These are phyloP conservation scores for Deilephila elpenor DNA, from an alignment of 2,888 invertebrate species.

Conservation along the genomic window DNA sequence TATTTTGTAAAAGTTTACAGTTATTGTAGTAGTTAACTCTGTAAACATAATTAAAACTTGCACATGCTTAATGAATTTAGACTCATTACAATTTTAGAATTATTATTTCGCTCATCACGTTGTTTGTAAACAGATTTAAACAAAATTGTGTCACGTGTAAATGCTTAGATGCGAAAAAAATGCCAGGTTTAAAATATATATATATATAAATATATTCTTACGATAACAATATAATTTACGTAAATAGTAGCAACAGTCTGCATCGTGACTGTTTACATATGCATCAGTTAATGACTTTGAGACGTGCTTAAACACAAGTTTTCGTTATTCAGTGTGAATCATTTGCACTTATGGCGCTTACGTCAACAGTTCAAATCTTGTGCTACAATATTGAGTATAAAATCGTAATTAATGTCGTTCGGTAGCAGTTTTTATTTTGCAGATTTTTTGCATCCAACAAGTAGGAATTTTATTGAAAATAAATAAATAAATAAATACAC, in stretches of 20 bases:
- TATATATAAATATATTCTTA: not conserved
- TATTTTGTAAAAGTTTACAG: not conserved
- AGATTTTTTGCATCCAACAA: no score
- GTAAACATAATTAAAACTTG: no score
- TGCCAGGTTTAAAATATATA: no score
- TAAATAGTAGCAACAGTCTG: not conserved
- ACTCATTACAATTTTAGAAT: no score
- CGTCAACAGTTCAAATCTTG: conserved; percentile 3
- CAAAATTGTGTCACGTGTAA: no score
- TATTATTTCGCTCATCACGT: no score
- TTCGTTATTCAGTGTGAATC: conserved; percentile 11
- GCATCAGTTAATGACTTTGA: conserved; percentile 14
- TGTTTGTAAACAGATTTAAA: no score
- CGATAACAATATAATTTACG: not conserved
- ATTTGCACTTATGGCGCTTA: not conserved
- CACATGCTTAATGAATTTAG: no score
- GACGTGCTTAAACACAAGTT: conserved; percentile 29
- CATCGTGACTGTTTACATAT: conserved; percentile 2
- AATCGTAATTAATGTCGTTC: not conserved
- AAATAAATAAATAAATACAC: no score
- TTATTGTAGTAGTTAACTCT: no score
- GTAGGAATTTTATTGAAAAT: no score
- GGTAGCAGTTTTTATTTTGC: not conserved
- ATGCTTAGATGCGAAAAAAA: no score
- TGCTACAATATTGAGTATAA: not conserved